These are phyloP conservation scores for Sicus ferrugineus DNA, from an alignment of 2,888 invertebrate species.

Conservation along the genomic window DNA sequence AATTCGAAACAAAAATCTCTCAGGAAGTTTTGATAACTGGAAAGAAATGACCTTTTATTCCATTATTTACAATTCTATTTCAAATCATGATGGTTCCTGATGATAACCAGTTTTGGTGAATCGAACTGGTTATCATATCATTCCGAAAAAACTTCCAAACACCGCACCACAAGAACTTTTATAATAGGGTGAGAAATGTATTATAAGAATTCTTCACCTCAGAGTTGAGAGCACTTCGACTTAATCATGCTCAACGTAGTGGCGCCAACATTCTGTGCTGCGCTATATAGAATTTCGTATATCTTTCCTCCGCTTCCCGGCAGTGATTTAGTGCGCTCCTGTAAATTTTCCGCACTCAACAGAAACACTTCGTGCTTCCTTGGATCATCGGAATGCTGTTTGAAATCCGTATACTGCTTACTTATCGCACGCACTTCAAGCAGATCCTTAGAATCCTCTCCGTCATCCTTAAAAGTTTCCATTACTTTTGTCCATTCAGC, in stretches of 20 bases:
- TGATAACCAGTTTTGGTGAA: too few relatives aligned
- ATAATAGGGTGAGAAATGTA: too few relatives aligned
- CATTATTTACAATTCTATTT: too few relatives aligned
- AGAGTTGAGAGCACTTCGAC: constrained; percentile 49
- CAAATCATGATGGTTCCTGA: too few relatives aligned
- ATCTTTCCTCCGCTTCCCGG: constrained; percentile 44
- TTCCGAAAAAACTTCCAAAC: too few relatives aligned
- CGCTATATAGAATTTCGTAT: constrained; percentile 54
- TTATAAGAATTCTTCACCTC: background rate
- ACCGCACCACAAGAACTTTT: too few relatives aligned
- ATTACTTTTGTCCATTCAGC: constrained; percentile 47
- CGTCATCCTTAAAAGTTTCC: constrained; percentile 36
- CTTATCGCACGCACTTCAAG: constrained; percentile 48
- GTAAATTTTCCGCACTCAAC: constrained; percentile 43
- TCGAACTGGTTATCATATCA: too few relatives aligned
- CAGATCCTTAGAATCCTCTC: constrained; percentile 36
- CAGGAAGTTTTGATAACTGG: too few relatives aligned
- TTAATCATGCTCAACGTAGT: constrained; percentile 56
- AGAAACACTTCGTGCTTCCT: constrained; percentile 52
- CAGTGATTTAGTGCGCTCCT: constrained; percentile 46
- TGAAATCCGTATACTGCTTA: constrained; percentile 50
- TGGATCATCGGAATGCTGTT: constrained; percentile 52
- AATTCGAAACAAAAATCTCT: too few relatives aligned
- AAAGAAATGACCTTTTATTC: too few relatives aligned
- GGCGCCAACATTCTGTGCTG: constrained; percentile 55